Percentiles rank a stretch among this genome's conserved stretches.
Conservation (phyloP, 2,888 invertebrate genomes). For the Icerya purchasi region DNA sequence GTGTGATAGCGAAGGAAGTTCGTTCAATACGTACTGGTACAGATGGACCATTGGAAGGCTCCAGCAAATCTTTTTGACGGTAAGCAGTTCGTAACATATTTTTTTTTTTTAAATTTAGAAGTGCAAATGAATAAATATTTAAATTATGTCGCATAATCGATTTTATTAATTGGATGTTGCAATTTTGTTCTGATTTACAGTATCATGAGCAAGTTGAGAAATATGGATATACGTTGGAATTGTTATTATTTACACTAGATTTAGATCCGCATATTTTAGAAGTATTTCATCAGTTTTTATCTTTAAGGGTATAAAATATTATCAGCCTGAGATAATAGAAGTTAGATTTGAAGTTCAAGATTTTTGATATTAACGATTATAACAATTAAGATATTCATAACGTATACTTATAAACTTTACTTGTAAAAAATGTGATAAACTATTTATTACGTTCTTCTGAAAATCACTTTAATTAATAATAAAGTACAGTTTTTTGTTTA, state of each 20-base stretch:
- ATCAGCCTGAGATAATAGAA: no score
- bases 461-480: no score
- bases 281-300: constrained; percentile 93
- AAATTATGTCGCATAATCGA: background rate
- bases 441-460: no score
- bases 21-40: constrained; percentile 89
- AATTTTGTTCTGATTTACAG: constrained; percentile 33
- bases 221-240: constrained; percentile 85
- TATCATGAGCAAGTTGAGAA: constrained; percentile 95
- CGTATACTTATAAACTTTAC: no score
- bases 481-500: no score
- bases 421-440: no score
- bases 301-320: constrained; percentile 32
- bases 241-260: constrained; percentile 85
- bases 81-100: constrained; percentile 33
- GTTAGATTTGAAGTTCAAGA: no score
- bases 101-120: background rate
- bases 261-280: constrained; percentile 87
- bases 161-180: background rate
- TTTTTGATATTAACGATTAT: no score
- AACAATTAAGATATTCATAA: no score
- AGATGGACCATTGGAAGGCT: constrained; percentile 84
- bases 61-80: constrained; percentile 82
- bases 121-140: background rate
- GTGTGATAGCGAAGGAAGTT: constrained; percentile 79